Evolutionary conservation across 2,113 vertebrate genomes (phyloP).

Genomic region (Archilochus colubris): DNA sequence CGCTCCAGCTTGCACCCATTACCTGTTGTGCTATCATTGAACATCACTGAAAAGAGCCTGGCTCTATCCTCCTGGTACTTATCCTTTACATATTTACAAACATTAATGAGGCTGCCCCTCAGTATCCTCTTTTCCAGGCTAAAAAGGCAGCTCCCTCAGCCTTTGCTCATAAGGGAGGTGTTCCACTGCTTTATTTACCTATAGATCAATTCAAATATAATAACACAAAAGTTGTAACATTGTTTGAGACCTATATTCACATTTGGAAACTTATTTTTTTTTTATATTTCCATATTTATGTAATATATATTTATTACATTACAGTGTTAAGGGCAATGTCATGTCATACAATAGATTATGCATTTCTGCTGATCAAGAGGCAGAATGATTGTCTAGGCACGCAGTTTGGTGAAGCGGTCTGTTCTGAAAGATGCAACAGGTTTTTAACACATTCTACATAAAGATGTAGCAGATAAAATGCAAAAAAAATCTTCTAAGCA

Average conservation of each 20-base stretch:
- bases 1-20: too few species aligned
- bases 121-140: too few species aligned
- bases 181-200: neutral
- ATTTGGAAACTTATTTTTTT: neutral
- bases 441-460: neutral
- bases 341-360: neutral
- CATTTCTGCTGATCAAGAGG: neutral
- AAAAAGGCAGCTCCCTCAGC: too few species aligned
- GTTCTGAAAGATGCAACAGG: neutral
- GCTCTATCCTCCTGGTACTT: too few species aligned
- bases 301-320: neutral
- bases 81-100: too few species aligned
- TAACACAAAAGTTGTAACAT: constrained; percentile 6
- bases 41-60: too few species aligned
- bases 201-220: constrained; percentile 1
- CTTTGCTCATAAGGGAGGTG: too few species aligned
- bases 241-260: neutral
- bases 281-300: neutral
- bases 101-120: too few species aligned
- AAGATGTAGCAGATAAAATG: neutral
- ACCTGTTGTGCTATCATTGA: too few species aligned
- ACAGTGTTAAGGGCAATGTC: neutral
- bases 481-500: neutral
- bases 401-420: neutral
- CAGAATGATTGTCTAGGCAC: neutral